Evolutionary conservation across 2,797 vertebrate genomes (phyloP), one percentile per base, ranked within the genome.

Genomic region (Cichlasoma orientale): DNA sequence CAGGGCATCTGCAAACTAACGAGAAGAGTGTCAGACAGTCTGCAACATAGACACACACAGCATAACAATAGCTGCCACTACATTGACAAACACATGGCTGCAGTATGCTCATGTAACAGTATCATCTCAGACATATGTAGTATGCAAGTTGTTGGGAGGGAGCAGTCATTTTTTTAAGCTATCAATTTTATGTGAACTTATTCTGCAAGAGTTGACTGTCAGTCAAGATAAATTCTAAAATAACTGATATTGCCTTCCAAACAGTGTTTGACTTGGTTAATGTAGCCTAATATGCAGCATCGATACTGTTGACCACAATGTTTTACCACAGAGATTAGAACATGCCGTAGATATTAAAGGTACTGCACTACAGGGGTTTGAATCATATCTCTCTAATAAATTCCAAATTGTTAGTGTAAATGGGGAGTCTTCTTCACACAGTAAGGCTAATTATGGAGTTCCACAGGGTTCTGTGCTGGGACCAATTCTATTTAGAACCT

Each of bases 1-100:
- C 77, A 81, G 78, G 82, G 29, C 82, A 84, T 89, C 87, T 89
- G 82, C 89, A 89, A 89, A 82, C 83, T 88, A 90, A 90, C 77
- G 56, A 90, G 86, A 82, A 59, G 79, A 75, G 66, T 85, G 85
- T 78, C 78, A 77, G 77, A 86, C 75, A 71, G 78, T 75, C 54
- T 86, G 79, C 72, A 36, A 74, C 38, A 53, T 4, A 72, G 74
- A 85, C 57, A 78, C 75, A 68, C 58, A 56, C 50, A 72, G 59
- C 69, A 69, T 21, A 7, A 59, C 57, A 85, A 55, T 23, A 76
- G 38, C 83, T 27, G 36, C 31, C 50, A 44, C 18, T 69, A 33
- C 52, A 52, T 7, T 7, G 18, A 50, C 53, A 77, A 55, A 59
- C 29, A 61, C 74, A 63, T 53, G 33, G 74, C 13, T 72, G 66